A percentile compares a stretch with the other conserved stretches of the same genome.
phyloP scores from a whole-genome alignment of 2,888 invertebrate species.

The Chalcis sispes region DNA sequence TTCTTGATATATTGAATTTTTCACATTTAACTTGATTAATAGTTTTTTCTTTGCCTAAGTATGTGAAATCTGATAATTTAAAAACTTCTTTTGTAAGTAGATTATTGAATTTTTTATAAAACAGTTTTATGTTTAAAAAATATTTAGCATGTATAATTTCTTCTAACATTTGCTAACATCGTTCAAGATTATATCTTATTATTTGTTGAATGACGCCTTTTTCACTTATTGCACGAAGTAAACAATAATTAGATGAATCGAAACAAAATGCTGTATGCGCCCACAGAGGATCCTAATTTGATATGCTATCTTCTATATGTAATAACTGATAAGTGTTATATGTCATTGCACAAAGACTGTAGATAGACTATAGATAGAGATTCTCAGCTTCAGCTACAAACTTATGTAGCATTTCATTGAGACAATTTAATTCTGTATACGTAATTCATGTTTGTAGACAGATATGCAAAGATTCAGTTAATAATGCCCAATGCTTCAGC shows the following conservation, averaged over 20 bases:
- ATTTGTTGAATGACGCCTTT: neutral
- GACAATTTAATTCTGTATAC: neutral
- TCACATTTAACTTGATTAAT: neutral
- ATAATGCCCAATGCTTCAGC: neutral
- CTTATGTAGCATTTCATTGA: neutral
- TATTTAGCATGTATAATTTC: neutral
- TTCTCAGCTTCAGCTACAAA: neutral
- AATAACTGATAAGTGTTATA: neutral
- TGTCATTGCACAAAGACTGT: neutral
- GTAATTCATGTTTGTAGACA: neutral
- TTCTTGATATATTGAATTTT: neutral
- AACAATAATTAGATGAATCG: neutral
- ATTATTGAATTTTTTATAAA: neutral
- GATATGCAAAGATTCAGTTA: neutral
- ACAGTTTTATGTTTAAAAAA: neutral
- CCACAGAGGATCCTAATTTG: neutral
- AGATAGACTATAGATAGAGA: neutral
- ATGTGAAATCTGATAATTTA: neutral
- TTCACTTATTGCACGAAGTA: neutral
- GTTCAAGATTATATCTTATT: neutral
- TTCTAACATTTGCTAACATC: neutral
- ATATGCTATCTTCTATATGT: neutral
- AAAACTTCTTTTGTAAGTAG: neutral
- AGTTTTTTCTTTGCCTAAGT: neutral
- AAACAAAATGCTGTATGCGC: conserved; percentile 8